A percentile compares a stretch with the other conserved stretches of the same genome.
Conservation (phyloP, 1,140 invertebrate genomes). For the Drosophila repletoides region DNA sequence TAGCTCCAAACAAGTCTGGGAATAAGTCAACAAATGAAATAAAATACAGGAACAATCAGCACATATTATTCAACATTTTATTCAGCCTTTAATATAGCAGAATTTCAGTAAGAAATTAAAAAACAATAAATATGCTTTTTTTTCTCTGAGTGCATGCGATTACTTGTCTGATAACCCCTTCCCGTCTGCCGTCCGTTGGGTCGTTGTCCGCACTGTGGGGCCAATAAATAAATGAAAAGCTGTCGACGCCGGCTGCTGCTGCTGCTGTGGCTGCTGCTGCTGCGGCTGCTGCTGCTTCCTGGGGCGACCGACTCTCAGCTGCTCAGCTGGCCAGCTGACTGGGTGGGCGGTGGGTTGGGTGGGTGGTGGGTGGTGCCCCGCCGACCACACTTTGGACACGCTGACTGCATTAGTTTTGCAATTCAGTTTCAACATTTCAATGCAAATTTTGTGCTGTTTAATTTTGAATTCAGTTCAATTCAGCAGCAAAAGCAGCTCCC, state of each 20-base stretch:
- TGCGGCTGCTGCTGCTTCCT: conserved; percentile 44
- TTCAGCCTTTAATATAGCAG: no score
- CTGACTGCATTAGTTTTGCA: conserved; percentile 64
- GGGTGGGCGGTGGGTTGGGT: no score
- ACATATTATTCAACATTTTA: no score
- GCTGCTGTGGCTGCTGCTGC: conserved; percentile 39
- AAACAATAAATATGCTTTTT: no score
- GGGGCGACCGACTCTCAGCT: conserved; percentile 26
- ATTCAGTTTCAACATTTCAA: conserved; percentile 63
- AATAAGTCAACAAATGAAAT: no score
- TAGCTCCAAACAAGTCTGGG: no score
- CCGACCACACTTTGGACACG: neutral
- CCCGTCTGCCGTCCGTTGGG: neutral
- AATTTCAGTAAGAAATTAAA: no score
- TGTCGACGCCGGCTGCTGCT: conserved; percentile 40
- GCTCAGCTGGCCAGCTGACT: conserved; percentile 26
- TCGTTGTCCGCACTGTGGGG: conserved; percentile 30
- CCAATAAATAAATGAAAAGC: conserved; percentile 76
- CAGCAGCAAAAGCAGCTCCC: conserved; percentile 18
- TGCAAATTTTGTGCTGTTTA: conserved; percentile 72
- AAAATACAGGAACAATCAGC: no score
- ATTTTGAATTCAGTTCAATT: conserved; percentile 71
- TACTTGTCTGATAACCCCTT: conserved; percentile 17
- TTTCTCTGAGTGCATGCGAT: no score
- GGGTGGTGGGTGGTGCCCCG: conserved; percentile 22